phyloP scores from a whole-genome alignment of 2,888 invertebrate genomes.

The Teleiodes luculella region DNA sequence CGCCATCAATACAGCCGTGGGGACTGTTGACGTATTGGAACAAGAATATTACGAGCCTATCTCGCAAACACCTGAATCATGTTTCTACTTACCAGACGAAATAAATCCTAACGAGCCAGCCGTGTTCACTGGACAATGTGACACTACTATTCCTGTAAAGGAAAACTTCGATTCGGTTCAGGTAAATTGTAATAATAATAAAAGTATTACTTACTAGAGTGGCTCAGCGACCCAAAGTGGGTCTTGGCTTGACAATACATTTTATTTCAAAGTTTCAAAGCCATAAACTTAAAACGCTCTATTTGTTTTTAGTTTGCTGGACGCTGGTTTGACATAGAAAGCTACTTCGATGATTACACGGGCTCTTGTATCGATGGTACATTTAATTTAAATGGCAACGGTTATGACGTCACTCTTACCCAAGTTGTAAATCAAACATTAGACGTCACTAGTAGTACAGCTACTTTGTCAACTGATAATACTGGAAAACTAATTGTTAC shows the following conservation, averaged over 20 bases:
- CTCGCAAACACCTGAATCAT: slow-evolving; percentile 33
- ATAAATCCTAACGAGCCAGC: slow-evolving; percentile 25
- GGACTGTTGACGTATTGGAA: slow-evolving; percentile 41
- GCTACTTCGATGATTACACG: slow-evolving; percentile 68
- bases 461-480: slow-evolving; percentile 48
- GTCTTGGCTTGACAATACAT: no score
- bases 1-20: slow-evolving; percentile 38
- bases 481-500: slow-evolving; percentile 75
- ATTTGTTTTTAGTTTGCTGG: slow-evolving; percentile 61
- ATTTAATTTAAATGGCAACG: slow-evolving; percentile 29
- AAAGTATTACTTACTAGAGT: no score
- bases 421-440: slow-evolving; percentile 34
- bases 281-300: no score
- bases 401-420: slow-evolving; percentile 25
- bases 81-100: slow-evolving; percentile 43
- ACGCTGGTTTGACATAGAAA: slow-evolving; percentile 75
- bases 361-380: slow-evolving; percentile 35
- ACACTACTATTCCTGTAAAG: slow-evolving; percentile 29
- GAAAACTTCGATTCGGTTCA: slow-evolving; percentile 29
- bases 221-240: no score
- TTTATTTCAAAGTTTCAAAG: no score
- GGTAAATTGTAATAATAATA: no score
- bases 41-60: slow-evolving; percentile 35
- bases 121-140: slow-evolving; percentile 39
- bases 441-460: slow-evolving; percentile 72